A percentile compares a stretch with the other conserved stretches of the same genome.
Evolutionary conservation across 2,888 invertebrate species (phyloP).

Genomic region (Urechis unicinctus): DNA sequence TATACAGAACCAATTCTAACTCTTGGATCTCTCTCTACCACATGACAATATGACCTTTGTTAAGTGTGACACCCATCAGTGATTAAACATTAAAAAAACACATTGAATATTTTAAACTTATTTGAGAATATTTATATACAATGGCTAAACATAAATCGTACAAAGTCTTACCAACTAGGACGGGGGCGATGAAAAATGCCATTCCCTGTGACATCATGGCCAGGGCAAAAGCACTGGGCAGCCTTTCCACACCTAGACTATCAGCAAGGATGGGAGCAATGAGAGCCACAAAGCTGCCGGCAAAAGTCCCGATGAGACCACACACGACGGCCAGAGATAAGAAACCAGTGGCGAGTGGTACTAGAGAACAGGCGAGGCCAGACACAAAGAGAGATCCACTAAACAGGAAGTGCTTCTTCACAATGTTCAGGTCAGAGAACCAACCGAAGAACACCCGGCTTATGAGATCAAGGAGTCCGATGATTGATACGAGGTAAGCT

Average conservation of each 20-base stretch:
- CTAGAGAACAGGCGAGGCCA: neutral
- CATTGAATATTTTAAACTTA: too few relatives aligned
- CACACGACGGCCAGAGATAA: neutral
- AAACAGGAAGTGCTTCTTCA: slow-evolving; percentile 9
- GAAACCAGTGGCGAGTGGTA: neutral
- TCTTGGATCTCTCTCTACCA: too few relatives aligned
- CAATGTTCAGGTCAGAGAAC: slow-evolving; percentile 13
- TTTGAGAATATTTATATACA: too few relatives aligned
- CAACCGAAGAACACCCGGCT: slow-evolving; percentile 65
- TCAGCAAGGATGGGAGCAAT: slow-evolving; percentile 8
- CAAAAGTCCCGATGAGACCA: slow-evolving; percentile 5
- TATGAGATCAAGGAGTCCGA: slow-evolving; percentile 66
- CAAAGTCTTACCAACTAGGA: neutral
- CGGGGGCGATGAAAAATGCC: neutral
- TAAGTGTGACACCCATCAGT: too few relatives aligned
- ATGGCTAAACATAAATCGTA: too few relatives aligned
- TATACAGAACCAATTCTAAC: too few relatives aligned
- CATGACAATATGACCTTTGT: too few relatives aligned
- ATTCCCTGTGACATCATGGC: slow-evolving; percentile 6
- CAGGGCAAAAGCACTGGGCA: slow-evolving; percentile 9
- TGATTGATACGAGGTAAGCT: slow-evolving; percentile 68
- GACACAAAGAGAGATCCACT: slow-evolving; percentile 2
- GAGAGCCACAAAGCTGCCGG: slow-evolving; percentile 7
- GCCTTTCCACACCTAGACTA: slow-evolving; percentile 3
- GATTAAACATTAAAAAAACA: too few relatives aligned